phyloP scores from a whole-genome alignment of 2,797 vertebrate genomes.

The Chromobotia macracanthus region DNA sequence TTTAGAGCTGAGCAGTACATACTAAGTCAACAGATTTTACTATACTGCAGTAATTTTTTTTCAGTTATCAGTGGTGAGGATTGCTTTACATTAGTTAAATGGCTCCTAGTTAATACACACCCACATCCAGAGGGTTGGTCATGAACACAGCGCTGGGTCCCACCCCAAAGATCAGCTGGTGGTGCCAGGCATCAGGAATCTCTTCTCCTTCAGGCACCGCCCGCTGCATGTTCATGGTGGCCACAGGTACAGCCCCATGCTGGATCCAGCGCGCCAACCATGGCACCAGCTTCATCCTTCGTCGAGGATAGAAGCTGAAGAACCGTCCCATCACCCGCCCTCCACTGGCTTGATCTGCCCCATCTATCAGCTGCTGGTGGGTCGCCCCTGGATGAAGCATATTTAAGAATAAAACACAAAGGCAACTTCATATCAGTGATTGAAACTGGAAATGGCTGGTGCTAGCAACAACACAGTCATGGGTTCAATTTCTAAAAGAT shows the following conservation, averaged over 20 bases:
- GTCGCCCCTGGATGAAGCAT: constrained; percentile 72
- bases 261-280: constrained; percentile 79
- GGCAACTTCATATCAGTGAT: background rate
- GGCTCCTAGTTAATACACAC: constrained; percentile 61
- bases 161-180: constrained; percentile 80
- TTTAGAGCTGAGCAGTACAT: no score
- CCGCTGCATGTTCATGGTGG: constrained; percentile 83
- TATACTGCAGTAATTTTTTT: no score
- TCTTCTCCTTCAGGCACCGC: constrained; percentile 74
- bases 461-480: no score
- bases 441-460: no score
- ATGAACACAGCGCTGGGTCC: constrained; percentile 71
- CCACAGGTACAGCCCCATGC: constrained; percentile 74
- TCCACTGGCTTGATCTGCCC: constrained; percentile 71
- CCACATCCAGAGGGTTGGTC: constrained; percentile 80
- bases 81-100: background rate
- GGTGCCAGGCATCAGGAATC: constrained; percentile 83
- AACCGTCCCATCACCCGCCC: constrained; percentile 72
- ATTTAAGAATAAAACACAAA: constrained; percentile 44
- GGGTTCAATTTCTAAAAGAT: no score
- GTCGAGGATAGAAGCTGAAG: constrained; percentile 74
- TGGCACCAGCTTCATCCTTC: constrained; percentile 66
- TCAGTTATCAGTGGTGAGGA: no score
- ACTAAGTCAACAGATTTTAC: no score
- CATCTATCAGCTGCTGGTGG: constrained; percentile 76